Percentiles rank a stretch among this genome's conserved stretches.
Conservation (phyloP, 2,797 vertebrate genomes). For the Lacerta bilineata region DNA sequence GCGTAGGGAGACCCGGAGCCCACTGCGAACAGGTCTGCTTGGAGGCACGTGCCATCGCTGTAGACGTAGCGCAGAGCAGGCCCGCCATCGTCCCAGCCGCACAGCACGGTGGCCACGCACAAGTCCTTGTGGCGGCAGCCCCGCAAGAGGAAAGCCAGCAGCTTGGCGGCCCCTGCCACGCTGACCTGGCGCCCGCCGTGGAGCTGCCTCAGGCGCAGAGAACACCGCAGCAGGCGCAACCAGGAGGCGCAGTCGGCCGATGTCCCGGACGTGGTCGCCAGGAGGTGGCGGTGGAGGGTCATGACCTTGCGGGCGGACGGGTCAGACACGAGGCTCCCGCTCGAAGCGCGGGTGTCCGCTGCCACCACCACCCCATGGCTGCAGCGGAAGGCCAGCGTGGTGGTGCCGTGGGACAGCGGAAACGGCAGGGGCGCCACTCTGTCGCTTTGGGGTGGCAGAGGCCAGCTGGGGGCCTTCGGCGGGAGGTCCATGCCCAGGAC, state of each 20-base stretch:
- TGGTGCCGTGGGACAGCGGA: conserved; percentile 84
- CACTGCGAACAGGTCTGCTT: conserved; percentile 85
- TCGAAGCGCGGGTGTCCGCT: conserved; percentile 88
- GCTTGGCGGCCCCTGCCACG: conserved; percentile 83
- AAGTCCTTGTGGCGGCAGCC: conserved; percentile 86
- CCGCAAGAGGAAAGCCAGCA: conserved; percentile 85
- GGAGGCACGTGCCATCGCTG: conserved; percentile 86
- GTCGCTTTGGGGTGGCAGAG: neutral
- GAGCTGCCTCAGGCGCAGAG: conserved; percentile 86
- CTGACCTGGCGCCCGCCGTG: conserved; percentile 81
- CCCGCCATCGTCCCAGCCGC: conserved; percentile 87
- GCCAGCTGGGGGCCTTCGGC: neutral
- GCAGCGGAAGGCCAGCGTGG: conserved; percentile 88
- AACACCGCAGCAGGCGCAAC: conserved; percentile 83
- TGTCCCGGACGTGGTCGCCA: conserved; percentile 88
- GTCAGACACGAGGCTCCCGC: conserved; percentile 81
- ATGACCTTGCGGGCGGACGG: conserved; percentile 83
- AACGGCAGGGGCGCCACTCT: conserved; percentile 29
- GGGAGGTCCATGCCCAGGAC: conserved; percentile 53
- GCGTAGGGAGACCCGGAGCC: conserved; percentile 91
- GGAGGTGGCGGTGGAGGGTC: conserved; percentile 86
- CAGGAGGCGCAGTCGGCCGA: conserved; percentile 86
- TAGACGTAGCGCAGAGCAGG: conserved; percentile 89
- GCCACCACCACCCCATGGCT: conserved; percentile 87
- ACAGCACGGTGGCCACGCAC: conserved; percentile 88